A percentile compares a stretch with the other conserved stretches of the same genome.
phyloP scores from a whole-genome alignment of 2,113 vertebrate species.

The Calyptomena viridis region DNA sequence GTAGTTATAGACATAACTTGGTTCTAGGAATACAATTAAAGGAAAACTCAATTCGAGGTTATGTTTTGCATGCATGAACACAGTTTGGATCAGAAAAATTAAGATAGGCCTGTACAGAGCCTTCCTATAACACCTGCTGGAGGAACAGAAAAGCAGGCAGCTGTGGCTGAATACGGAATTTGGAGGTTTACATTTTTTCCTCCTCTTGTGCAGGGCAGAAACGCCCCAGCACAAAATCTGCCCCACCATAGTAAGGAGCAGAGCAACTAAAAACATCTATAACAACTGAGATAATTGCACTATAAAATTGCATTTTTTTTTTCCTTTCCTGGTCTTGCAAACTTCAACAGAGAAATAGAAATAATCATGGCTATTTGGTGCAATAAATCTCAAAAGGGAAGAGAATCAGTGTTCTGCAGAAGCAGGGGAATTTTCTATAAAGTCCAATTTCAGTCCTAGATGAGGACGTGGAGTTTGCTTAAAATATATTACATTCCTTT shows the following conservation, averaged over 20 bases:
- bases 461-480: not conserved
- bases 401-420: not conserved
- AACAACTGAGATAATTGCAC: not conserved
- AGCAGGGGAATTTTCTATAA: not conserved
- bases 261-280: not conserved
- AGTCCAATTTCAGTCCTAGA: not conserved
- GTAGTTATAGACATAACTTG: not conserved
- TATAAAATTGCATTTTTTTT: not conserved
- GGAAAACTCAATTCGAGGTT: not conserved
- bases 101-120: not conserved
- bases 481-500: not conserved
- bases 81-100: not conserved
- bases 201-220: not conserved
- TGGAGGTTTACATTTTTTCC: not conserved
- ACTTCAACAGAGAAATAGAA: not conserved
- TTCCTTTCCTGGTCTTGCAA: not conserved
- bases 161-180: not conserved
- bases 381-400: not conserved
- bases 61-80: not conserved
- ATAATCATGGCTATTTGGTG: not conserved
- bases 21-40: not conserved
- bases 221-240: not conserved
- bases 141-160: not conserved
- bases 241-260: not conserved
- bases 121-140: not conserved